phyloP scores from a whole-genome alignment of 2,888 invertebrate genomes.

The Trachelus troglodyta region DNA sequence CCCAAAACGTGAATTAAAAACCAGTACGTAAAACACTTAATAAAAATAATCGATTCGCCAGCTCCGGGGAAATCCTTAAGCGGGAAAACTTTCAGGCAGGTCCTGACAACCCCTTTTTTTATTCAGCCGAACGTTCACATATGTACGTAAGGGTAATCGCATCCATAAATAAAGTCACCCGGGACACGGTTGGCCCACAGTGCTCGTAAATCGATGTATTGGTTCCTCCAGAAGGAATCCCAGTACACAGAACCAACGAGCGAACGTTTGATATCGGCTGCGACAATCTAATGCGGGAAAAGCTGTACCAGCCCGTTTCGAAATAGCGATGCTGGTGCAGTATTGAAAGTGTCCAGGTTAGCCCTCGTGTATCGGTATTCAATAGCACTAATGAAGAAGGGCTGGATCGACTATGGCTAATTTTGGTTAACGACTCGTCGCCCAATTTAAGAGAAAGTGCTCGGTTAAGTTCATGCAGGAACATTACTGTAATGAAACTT shows the following conservation, averaged over 20 bases:
- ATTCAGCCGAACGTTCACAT: too few relatives aligned
- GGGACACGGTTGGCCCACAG: too few relatives aligned
- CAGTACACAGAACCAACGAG: background rate
- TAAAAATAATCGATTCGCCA: background rate
- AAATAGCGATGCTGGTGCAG: too few relatives aligned
- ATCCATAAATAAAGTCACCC: background rate
- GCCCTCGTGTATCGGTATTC: too few relatives aligned
- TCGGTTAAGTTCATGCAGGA: conserved; percentile 27
- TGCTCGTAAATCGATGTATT: too few relatives aligned
- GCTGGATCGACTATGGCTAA: too few relatives aligned
- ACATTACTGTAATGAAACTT: conserved; percentile 48
- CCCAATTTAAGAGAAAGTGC: conserved; percentile 22
- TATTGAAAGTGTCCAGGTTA: too few relatives aligned
- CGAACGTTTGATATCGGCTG: background rate
- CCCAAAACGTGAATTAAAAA: background rate
- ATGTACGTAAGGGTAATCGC: background rate
- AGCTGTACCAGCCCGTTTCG: too few relatives aligned
- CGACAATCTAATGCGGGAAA: conserved; percentile 1
- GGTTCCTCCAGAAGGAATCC: too few relatives aligned
- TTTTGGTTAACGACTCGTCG: too few relatives aligned
- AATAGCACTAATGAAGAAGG: too few relatives aligned
- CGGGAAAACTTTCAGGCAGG: background rate
- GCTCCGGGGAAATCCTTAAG: background rate
- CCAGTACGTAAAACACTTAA: too few relatives aligned
- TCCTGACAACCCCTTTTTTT: background rate